These are phyloP conservation scores for Ephialtes manifestator DNA, from an alignment of 2,888 invertebrate species.

Conservation along the genomic window DNA sequence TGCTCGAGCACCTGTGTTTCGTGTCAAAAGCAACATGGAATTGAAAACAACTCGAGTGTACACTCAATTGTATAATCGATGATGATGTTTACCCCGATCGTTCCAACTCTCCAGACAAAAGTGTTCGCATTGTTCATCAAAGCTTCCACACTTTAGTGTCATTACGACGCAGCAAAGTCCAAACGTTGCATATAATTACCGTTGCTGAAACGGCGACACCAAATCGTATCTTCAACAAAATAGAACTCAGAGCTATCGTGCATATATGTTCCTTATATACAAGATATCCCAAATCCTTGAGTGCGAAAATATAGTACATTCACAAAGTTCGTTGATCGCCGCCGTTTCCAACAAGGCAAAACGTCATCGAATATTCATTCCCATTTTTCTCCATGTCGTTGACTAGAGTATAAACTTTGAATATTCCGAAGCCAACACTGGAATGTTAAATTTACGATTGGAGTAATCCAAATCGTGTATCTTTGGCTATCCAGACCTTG, in stretches of 20 bases:
- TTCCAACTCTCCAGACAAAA: background rate
- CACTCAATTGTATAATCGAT: background rate
- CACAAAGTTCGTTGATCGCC: background rate
- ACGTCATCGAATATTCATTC: background rate
- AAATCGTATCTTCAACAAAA: background rate
- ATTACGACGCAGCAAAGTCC: background rate
- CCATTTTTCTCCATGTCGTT: background rate
- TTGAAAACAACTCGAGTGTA: constrained; percentile 10
- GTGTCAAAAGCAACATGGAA: background rate
- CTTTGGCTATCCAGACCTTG: background rate
- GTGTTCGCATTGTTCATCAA: constrained; percentile 17
- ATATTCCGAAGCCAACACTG: background rate
- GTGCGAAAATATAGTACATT: background rate
- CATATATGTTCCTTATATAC: background rate
- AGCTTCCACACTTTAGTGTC: constrained; percentile 3
- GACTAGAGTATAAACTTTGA: background rate
- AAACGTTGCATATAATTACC: background rate
- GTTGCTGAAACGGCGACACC: background rate
- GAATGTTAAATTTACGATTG: background rate
- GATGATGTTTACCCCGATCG: constrained; percentile 16
- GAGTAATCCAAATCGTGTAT: background rate
- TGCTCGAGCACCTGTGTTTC: background rate
- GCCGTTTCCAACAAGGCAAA: background rate
- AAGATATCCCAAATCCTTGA: background rate
- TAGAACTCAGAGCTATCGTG: background rate